A percentile compares a stretch with the other conserved stretches of the same genome.
Evolutionary conservation across 2,888 invertebrate genomes (phyloP).

Genomic region (Anarsia innoxiella): DNA sequence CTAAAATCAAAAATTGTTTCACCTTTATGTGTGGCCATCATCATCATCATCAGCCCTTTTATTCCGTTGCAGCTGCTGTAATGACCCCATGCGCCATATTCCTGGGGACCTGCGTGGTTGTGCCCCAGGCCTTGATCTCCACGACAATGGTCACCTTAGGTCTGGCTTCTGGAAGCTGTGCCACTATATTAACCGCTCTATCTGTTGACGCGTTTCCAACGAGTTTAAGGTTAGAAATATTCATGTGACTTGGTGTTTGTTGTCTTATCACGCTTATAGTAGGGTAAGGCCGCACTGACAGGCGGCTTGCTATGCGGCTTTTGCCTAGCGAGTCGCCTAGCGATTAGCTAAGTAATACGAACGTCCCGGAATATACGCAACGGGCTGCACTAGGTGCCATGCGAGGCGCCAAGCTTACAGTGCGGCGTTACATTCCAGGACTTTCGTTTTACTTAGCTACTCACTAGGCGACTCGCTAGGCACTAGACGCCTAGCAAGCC

Average conservation of each 20-base stretch:
- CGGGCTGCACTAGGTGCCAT: too few species aligned
- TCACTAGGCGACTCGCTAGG: too few species aligned
- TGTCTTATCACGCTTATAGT: background rate
- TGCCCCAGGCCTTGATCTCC: background rate
- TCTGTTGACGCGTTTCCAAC: background rate
- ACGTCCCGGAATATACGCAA: too few species aligned
- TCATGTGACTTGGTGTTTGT: background rate
- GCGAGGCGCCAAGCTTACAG: background rate
- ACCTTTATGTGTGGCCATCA: background rate
- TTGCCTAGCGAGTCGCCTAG: too few species aligned
- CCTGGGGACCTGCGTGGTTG: background rate
- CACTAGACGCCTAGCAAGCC: too few species aligned
- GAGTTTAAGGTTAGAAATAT: background rate
- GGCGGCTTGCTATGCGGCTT: too few species aligned
- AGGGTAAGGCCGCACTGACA: too few species aligned
- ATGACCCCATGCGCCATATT: background rate
- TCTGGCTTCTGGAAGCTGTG: background rate
- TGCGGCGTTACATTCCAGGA: background rate
- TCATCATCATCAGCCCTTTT: too few species aligned
- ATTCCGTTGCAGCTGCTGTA: background rate
- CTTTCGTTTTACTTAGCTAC: too few species aligned
- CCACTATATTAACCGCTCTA: background rate
- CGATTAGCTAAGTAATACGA: too few species aligned
- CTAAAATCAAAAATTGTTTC: background rate
- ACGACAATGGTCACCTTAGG: background rate